phyloP scores from a whole-genome alignment of 2,113 vertebrate species.

The Melanostigma gelatinosum region DNA sequence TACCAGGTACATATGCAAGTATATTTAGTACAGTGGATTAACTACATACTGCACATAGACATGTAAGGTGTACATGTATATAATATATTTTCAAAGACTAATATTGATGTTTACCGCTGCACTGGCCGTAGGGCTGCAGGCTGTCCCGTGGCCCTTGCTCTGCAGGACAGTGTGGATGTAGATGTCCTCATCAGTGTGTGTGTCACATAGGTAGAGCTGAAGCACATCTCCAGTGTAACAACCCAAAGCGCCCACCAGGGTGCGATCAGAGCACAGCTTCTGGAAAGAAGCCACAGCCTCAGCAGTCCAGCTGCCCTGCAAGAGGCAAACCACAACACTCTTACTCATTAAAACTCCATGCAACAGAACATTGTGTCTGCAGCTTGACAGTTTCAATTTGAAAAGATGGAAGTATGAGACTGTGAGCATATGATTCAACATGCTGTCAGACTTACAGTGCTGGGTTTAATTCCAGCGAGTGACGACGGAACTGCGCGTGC shows the following conservation, averaged over 20 bases:
- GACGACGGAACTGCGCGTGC: conserved; percentile 92
- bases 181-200: conserved; percentile 86
- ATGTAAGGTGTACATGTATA: not conserved
- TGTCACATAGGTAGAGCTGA: conserved; percentile 92
- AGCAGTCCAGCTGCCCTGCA: conserved; percentile 87
- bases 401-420: not conserved
- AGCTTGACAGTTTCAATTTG: not conserved
- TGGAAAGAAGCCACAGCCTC: conserved; percentile 84
- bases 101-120: conserved; percentile 59
- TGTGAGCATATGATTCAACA: not conserved
- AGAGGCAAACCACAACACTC: not conserved
- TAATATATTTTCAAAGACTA: not conserved
- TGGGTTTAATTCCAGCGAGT: conserved; percentile 87
- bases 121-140: conserved; percentile 73
- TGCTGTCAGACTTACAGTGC: conserved; percentile 69
- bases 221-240: conserved; percentile 87
- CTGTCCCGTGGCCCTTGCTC: conserved; percentile 82
- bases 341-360: not conserved
- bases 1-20: not conserved
- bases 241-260: conserved; percentile 88
- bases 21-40: not conserved
- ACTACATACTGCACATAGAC: not conserved
- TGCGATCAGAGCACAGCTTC: conserved; percentile 83
- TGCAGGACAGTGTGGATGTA: conserved; percentile 87
- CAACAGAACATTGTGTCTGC: not conserved